phyloP scores from a whole-genome alignment of 2,113 vertebrate species.

The Petroica traversi region DNA sequence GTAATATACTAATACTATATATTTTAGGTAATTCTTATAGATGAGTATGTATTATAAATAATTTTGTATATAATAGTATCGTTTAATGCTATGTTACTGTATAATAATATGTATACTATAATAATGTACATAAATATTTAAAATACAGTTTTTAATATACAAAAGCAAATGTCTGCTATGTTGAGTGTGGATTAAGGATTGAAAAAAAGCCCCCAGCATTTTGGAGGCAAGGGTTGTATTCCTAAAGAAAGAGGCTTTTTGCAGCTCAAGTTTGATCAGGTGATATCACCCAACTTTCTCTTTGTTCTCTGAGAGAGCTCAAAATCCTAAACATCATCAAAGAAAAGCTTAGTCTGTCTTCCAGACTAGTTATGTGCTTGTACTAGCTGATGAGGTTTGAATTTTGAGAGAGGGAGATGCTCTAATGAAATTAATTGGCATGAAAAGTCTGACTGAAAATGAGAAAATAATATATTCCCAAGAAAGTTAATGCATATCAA shows the following conservation, averaged over 20 bases:
- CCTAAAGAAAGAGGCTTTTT: neutral
- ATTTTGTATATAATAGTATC: neutral
- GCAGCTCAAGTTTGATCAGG: neutral
- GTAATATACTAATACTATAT: neutral
- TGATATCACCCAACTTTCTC: neutral
- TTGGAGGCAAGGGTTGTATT: neutral
- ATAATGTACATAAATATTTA: neutral
- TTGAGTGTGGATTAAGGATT: neutral
- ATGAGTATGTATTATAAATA: neutral
- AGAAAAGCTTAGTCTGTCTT: neutral
- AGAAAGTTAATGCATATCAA: neutral
- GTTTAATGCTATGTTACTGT: neutral
- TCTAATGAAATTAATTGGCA: constrained; percentile 39
- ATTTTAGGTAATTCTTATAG: neutral
- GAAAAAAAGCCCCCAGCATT: neutral
- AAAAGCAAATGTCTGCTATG: neutral
- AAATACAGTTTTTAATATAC: neutral
- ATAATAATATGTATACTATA: neutral
- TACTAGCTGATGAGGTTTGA: neutral
- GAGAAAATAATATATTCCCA: constrained; percentile 5
- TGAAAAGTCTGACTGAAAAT: neutral
- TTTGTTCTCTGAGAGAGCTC: neutral
- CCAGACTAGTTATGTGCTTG: neutral
- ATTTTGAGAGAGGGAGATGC: neutral
- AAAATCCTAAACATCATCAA: neutral